Conservation (phyloP, 2,797 vertebrate species). For the Thamnophis elegans region DNA sequence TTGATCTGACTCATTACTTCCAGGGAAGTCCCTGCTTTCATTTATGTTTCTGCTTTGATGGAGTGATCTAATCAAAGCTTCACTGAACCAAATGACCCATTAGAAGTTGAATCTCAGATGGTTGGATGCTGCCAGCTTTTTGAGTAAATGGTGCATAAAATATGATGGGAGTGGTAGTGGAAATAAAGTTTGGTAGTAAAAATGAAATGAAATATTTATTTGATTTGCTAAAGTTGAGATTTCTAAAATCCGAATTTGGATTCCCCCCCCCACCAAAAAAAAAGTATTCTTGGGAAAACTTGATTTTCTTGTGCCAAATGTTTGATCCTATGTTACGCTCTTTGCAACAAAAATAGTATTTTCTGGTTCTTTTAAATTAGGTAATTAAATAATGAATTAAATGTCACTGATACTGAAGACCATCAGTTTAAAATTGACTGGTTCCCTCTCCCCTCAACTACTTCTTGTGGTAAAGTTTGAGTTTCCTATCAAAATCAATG, state of each 20-base stretch:
- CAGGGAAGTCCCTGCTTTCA: background rate
- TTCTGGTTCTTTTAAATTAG: background rate
- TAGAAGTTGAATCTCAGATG: background rate
- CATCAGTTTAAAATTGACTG: background rate
- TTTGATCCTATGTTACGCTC: background rate
- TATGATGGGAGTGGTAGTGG: background rate
- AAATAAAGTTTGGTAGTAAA: background rate
- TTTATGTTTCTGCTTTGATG: background rate
- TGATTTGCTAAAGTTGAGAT: background rate
- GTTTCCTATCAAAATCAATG: background rate
- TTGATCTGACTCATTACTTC: background rate
- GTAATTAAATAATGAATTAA: background rate
- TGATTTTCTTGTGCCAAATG: background rate
- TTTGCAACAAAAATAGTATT: background rate
- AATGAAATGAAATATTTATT: background rate
- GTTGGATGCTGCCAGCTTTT: background rate
- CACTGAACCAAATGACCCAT: background rate
- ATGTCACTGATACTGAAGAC: background rate
- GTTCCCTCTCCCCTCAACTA: background rate
- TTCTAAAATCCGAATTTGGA: background rate
- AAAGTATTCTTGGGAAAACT: background rate
- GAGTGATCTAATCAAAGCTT: background rate
- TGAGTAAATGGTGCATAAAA: background rate
- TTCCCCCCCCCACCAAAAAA: background rate
- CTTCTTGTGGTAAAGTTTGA: background rate